These are phyloP conservation scores for Xylota sylvarum DNA, from an alignment of 2,888 invertebrate species.

Conservation along the genomic window DNA sequence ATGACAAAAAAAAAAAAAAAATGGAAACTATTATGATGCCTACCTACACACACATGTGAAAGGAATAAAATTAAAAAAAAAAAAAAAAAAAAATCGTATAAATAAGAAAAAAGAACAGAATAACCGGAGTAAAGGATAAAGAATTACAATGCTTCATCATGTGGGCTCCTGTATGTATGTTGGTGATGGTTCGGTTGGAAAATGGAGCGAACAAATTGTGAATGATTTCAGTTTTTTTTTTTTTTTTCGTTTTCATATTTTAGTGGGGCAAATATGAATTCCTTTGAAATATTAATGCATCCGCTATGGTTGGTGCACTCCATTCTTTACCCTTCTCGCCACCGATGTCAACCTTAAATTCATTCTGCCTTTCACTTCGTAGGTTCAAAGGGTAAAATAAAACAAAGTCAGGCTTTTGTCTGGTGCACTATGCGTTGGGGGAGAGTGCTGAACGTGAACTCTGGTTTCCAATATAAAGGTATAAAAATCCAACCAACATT, in stretches of 20 bases:
- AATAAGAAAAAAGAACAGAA: slow-evolving; percentile 47
- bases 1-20: slow-evolving; percentile 35
- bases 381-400: slow-evolving; percentile 50
- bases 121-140: slow-evolving; percentile 75
- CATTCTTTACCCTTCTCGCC: slow-evolving; percentile 35
- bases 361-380: slow-evolving; percentile 51
- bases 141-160: slow-evolving; percentile 76
- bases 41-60: slow-evolving; percentile 45
- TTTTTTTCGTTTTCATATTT: slow-evolving; percentile 56
- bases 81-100: slow-evolving; percentile 10
- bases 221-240: slow-evolving; percentile 67
- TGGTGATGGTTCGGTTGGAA: slow-evolving; percentile 72
- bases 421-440: slow-evolving; percentile 7
- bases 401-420: slow-evolving; percentile 42
- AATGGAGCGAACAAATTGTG: slow-evolving; percentile 76
- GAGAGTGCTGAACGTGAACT: slow-evolving; percentile 34
- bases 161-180: slow-evolving; percentile 65
- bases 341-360: slow-evolving; percentile 33
- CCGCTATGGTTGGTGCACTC: slow-evolving; percentile 55
- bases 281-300: slow-evolving; percentile 77
- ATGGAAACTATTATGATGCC: slow-evolving; percentile 60
- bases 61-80: slow-evolving; percentile 33
- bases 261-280: slow-evolving; percentile 74
- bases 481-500: slow-evolving; percentile 16
- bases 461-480: slow-evolving; percentile 10